These are phyloP conservation scores for Trissolcus basalis DNA, from an alignment of 1,140 invertebrate genomes.

Conservation along the genomic window DNA sequence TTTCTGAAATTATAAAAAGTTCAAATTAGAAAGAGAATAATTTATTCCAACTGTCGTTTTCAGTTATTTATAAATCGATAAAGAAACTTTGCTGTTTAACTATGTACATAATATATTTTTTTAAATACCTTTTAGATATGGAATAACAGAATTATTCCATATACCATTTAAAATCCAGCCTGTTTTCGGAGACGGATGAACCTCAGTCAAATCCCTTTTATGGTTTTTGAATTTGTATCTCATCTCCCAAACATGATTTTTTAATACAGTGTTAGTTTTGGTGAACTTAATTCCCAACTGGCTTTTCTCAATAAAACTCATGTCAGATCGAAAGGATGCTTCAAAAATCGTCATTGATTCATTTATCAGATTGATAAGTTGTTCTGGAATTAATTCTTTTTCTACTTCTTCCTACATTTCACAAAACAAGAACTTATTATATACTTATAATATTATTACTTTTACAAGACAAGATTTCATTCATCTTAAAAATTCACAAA, in stretches of 20 bases:
- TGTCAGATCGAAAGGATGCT: conserved; percentile 23
- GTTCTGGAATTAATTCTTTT: conserved; percentile 3
- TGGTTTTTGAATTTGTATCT: conserved; percentile 33
- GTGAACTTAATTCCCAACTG: conserved; percentile 27
- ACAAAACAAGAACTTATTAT: too few relatives aligned
- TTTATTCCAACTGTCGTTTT: too few relatives aligned
- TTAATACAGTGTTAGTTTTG: conserved; percentile 15
- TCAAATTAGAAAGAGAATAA: too few relatives aligned
- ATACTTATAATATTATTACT: too few relatives aligned
- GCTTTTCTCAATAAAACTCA: conserved; percentile 40
- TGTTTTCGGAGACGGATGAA: conserved; percentile 6
- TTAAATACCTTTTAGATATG: conserved; percentile 63
- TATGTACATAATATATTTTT: too few relatives aligned
- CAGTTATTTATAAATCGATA: too few relatives aligned
- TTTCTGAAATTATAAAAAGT: conserved; percentile 53
- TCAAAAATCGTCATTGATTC: conserved; percentile 3
- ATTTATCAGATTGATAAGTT: conserved; percentile 1
- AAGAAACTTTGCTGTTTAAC: too few relatives aligned
- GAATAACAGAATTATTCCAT: conserved; percentile 63
- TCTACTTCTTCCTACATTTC: conserved; percentile 19
- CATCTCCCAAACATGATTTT: conserved; percentile 44
- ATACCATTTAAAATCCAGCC: conserved; percentile 66
- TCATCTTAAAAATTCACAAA: too few relatives aligned
- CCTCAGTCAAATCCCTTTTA: neutral
- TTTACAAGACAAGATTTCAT: too few relatives aligned